Percentiles rank a stretch among this genome's conserved stretches.
Evolutionary conservation across 2,888 invertebrate genomes (phyloP).

Genomic region (Amiota communis): DNA sequence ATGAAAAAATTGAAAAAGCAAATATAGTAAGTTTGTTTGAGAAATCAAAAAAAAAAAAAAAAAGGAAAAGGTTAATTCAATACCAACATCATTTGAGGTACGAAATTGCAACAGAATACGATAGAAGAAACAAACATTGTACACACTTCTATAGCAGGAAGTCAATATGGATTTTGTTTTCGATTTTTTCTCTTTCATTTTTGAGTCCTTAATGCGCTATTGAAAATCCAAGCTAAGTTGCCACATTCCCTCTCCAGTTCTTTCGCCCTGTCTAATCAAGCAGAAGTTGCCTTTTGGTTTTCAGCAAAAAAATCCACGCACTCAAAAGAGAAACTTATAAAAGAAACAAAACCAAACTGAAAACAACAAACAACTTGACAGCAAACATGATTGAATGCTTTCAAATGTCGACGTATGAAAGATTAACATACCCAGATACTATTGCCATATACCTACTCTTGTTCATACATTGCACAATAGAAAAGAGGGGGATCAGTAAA

Average conservation of each 20-base stretch:
- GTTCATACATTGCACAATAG: too few relatives aligned
- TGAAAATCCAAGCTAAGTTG: neutral
- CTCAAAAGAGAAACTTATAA: neutral
- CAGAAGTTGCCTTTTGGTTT: constrained; percentile 20
- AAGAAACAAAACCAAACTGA: neutral
- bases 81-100: neutral
- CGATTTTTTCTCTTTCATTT: too few relatives aligned
- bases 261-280: constrained; percentile 13
- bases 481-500: too few relatives aligned
- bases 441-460: neutral
- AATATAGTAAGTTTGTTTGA: too few relatives aligned
- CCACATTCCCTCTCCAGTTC: neutral
- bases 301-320: constrained; percentile 9
- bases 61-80: constrained; percentile 16
- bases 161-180: constrained; percentile 19
- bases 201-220: too few relatives aligned
- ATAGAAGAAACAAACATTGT: neutral
- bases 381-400: constrained; percentile 36
- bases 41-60: neutral
- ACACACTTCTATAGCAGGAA: neutral
- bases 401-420: neutral
- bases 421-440: neutral
- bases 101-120: constrained; percentile 14
- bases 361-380: constrained; percentile 31
- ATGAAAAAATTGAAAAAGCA: neutral